Evolutionary conservation across 1,140 invertebrate species (phyloP).

Genomic region (Papilio aristodemus): DNA sequence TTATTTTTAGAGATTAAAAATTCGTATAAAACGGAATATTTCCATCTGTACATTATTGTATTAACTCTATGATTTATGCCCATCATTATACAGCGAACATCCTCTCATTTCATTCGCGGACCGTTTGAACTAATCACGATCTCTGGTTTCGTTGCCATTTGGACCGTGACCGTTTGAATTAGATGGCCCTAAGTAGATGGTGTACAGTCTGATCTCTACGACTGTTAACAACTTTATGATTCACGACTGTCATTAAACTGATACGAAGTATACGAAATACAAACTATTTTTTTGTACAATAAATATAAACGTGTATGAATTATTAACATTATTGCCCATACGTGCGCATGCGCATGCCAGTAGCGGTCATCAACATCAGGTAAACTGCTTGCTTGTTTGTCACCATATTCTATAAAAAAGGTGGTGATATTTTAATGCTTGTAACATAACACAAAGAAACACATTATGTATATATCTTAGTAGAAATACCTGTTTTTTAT

Average conservation of each 20-base stretch:
- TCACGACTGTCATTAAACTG: slow-evolving; percentile 5
- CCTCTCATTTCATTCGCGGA: slow-evolving; percentile 27
- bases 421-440: too few relatives aligned
- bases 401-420: too few relatives aligned
- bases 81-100: not conserved
- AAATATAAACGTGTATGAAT: not conserved
- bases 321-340: too few relatives aligned
- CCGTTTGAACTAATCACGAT: slow-evolving; percentile 43
- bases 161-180: slow-evolving; percentile 46
- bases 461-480: too few relatives aligned
- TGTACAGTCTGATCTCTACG: not conserved
- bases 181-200: slow-evolving; percentile 2
- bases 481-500: too few relatives aligned
- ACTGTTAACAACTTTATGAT: slow-evolving; percentile 8
- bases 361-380: too few relatives aligned
- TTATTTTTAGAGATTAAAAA: too few relatives aligned
- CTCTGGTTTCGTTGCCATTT: slow-evolving; percentile 41
- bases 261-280: slow-evolving; percentile 7
- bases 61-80: not conserved
- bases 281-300: slow-evolving; percentile 18
- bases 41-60: not conserved
- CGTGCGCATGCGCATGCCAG: too few relatives aligned
- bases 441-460: too few relatives aligned
- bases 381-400: too few relatives aligned
- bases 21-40: too few relatives aligned